Base-by-base conservation (phyloP, 2,797 vertebrate species). In the Mycteria americana region DNA sequence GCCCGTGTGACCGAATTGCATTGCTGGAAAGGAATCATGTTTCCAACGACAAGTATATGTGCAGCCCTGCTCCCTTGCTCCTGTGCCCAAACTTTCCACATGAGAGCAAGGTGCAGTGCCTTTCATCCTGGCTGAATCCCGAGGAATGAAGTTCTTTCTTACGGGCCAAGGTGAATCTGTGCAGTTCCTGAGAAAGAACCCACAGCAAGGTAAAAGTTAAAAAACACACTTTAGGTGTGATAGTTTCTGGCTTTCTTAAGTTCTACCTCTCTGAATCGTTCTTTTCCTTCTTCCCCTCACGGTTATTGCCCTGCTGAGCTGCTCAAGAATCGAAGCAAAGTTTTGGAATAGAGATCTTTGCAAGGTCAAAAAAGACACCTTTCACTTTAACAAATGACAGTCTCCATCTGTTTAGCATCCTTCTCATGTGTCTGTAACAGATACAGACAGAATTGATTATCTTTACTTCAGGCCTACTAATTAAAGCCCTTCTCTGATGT, bases 401-500 rank as follows among this genome's bases (percentile, higher is more conserved):
- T 75, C 80, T 97, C 87, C 90, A 88, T 95, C 95, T 97, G 90
- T 75, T 97, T 96, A 93, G 78, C 83, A 93, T 94, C 93, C 93
- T 63, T 97, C 89, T 97, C 92, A 41, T 95, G 72, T 97, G 78
- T 94, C 94, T 93, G 94, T 95, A 97, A 97, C 92, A 96, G 97
- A 97, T 97, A 97, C 63, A 95, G 87, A 92, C 94, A 97, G 91
- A 97, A 96, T 97, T 97, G 95, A 97, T 97, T 97, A 92, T 89
- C 93, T 97, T 95, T 95, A 93, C 94, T 93, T 94, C 93, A 96
- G 88, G 78, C n/a, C 68, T 92, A 67, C 95, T 97, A 97, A 97
- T 97, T 97, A 96, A 97, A 97, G 94, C 73, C 56, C 78, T 97
- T 33, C 60, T 95, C 92, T 97, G 93, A 94, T 91, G 92, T 94